These are phyloP conservation scores for Mionectes olivaceus DNA, from an alignment of 2,797 vertebrate genomes.

Conservation along the genomic window DNA sequence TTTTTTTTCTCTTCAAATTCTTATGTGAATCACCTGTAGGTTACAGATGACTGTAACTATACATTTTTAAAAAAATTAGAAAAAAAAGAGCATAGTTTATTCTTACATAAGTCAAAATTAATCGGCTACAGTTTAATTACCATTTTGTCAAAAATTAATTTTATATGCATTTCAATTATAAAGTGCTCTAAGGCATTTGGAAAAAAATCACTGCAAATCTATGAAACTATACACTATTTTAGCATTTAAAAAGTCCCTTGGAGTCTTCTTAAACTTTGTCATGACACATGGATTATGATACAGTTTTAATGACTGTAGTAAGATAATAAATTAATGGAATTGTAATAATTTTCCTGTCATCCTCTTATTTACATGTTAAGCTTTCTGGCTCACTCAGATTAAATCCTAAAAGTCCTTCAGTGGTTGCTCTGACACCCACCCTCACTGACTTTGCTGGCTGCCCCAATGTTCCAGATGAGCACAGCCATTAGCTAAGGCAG, in stretches of 20 bases:
- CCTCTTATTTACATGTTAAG: not conserved
- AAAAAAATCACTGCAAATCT: not conserved
- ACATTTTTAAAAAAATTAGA: not conserved
- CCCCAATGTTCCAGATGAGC: not conserved
- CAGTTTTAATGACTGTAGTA: not conserved
- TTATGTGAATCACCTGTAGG: not conserved
- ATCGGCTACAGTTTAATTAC: not conserved
- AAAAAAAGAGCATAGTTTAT: not conserved
- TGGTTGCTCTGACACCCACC: not conserved
- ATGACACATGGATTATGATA: not conserved
- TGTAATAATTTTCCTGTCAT: not conserved
- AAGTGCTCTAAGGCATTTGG: not conserved
- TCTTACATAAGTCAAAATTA: not conserved
- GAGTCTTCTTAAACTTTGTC: not conserved
- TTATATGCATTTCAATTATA: not conserved
- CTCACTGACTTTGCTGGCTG: not conserved
- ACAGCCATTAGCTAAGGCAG: not conserved
- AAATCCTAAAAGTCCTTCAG: not conserved
- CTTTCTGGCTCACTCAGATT: not conserved
- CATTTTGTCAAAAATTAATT: constrained; percentile 17
- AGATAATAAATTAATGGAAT: not conserved
- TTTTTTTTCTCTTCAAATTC: not conserved
- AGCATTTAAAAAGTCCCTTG: not conserved
- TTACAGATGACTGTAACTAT: not conserved
- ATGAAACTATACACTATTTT: not conserved